Percentiles rank a stretch among this genome's conserved stretches.
Evolutionary conservation across 2,797 vertebrate genomes (phyloP).

Genomic region (Phylloscopus collybita): DNA sequence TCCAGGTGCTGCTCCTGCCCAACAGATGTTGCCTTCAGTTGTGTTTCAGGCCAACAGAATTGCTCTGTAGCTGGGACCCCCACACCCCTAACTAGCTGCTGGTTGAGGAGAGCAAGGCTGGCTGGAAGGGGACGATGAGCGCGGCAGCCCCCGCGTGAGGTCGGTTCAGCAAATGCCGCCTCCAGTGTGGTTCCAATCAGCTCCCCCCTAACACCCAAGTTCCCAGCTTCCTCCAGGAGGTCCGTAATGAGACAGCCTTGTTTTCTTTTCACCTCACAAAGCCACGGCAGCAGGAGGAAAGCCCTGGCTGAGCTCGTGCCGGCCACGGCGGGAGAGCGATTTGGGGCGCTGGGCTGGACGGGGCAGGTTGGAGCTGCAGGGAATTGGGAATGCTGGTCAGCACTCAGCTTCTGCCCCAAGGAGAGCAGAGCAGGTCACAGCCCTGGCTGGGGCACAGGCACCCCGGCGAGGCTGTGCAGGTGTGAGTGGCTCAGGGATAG

Average conservation of each 20-base stretch:
- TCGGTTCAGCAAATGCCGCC: neutral
- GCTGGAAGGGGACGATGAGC: neutral
- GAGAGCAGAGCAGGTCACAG: neutral
- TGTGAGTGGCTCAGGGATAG: neutral
- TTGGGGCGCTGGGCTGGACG: neutral
- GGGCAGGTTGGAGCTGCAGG: neutral
- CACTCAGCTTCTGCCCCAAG: neutral
- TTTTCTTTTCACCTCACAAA: neutral
- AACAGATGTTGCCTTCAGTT: neutral
- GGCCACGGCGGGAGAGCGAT: fast-evolving
- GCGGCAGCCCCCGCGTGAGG: neutral
- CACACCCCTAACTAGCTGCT: neutral
- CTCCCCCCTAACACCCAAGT: neutral
- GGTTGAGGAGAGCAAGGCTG: neutral
- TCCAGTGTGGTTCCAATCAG: slow-evolving; percentile 54
- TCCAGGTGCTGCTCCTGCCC: neutral
- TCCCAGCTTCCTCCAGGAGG: slow-evolving; percentile 25
- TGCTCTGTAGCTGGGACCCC: neutral
- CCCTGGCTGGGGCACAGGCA: neutral
- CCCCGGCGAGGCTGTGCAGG: neutral
- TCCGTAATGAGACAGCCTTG: neutral
- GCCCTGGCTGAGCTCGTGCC: fast-evolving
- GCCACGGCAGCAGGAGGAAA: neutral
- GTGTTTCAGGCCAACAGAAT: neutral
- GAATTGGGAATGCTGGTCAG: neutral